Evolutionary conservation across 2,113 vertebrate species (phyloP), one percentile per base, ranked within the genome.

Genomic region (Struthidea cinerea): DNA sequence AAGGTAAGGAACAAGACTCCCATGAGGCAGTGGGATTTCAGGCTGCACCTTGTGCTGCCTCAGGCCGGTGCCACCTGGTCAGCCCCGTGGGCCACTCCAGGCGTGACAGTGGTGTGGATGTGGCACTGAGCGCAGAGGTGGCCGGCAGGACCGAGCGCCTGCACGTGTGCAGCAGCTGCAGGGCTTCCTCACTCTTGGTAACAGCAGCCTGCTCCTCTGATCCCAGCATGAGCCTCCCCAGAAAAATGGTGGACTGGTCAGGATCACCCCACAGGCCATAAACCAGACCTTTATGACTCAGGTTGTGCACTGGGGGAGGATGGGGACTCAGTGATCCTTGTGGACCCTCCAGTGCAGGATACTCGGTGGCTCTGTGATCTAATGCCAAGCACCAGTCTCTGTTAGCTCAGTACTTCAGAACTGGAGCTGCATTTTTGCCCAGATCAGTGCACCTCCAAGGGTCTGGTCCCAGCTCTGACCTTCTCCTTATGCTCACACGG

Each of bases 1-100:
- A 71, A 96, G 99, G 99, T 99, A 94, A 98, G 98, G 73, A 68
- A 17, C 14, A 7, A 26, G 10, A 3, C 32, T 73, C 32, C 60
- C 14, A 0, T 0, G 4, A 13, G 79, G 21, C 35, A 3, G 2
- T 19, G 16, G 39, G 49, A 16, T 81, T 73, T 64, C 33, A 42
- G 84, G 33, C 64, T 30, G 3, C 17, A 6, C 37, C 35, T 59
- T 60, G 50, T 20, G 27, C 47, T 53, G 28, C 44, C 56, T 33
- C 5, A 7, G 52, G 41, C 41, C 41, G 73, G 22, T 78, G 37
- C 46, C 46, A 7, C 55, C 41, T 28, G 20, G 16, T 28, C 57
- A 33, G 56, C 52, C 42, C 41, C 0, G 1, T 18, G 56, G 78
- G 83, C 32, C 24, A 0, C 70, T 50, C 33, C 12, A 10, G 77